A percentile compares a stretch with the other conserved stretches of the same genome.
These are phyloP conservation scores for Allygus modestus DNA, from an alignment of 2,888 invertebrate genomes.

Conservation along the genomic window DNA sequence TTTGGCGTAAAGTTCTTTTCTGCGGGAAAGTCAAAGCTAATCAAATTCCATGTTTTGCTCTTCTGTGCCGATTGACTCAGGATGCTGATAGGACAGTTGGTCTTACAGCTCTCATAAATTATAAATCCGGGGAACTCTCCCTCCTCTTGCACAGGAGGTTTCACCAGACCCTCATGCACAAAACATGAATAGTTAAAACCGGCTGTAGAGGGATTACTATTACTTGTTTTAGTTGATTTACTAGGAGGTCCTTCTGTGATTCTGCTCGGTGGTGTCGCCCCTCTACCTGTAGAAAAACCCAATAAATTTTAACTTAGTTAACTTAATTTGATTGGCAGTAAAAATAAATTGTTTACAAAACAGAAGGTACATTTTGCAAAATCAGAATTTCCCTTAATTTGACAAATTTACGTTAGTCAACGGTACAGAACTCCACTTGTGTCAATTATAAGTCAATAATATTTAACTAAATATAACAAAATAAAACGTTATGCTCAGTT, in stretches of 20 bases:
- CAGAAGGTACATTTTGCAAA: not conserved
- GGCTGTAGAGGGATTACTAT: not conserved
- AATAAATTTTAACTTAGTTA: not conserved
- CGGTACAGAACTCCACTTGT: too few relatives aligned
- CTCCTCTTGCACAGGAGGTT: not conserved
- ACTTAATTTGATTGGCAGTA: not conserved
- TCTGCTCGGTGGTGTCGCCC: not conserved
- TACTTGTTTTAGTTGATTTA: not conserved
- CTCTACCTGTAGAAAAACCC: not conserved
- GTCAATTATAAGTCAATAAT: too few relatives aligned
- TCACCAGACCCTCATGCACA: slow-evolving; percentile 10
- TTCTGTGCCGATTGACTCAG: slow-evolving; percentile 6
- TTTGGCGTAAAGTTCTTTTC: not conserved
- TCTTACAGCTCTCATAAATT: slow-evolving; percentile 10
- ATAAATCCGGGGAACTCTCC: slow-evolving; percentile 37
- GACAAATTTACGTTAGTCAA: too few relatives aligned
- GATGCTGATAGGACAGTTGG: slow-evolving; percentile 17
- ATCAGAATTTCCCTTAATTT: too few relatives aligned
- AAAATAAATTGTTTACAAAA: too few relatives aligned
- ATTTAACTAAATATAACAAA: too few relatives aligned
- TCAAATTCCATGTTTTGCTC: not conserved
- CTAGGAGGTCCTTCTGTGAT: not conserved
- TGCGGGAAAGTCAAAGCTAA: slow-evolving; percentile 2
- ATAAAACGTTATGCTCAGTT: too few relatives aligned
- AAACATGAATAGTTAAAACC: slow-evolving; percentile 22